phyloP scores from a whole-genome alignment of 2,888 invertebrate species.

The Drosophila demipolita region DNA sequence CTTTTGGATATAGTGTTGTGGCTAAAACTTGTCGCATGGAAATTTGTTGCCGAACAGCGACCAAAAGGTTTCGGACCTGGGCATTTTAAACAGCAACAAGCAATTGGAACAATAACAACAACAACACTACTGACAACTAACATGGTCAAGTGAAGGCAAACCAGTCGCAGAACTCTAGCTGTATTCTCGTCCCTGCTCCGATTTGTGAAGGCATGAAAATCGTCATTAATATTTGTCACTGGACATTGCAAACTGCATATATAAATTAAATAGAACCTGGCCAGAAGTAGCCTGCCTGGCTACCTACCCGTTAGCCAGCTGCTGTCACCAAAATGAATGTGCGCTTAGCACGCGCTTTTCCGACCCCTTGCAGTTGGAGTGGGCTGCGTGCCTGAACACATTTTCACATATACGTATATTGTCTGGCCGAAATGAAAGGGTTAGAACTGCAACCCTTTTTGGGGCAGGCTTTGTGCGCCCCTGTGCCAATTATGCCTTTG shows the following conservation, averaged over 20 bases:
- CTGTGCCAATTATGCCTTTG: conserved; percentile 78
- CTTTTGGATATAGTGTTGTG: conserved; percentile 14
- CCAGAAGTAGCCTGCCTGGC: conserved; percentile 1
- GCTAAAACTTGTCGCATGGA: conserved; percentile 53
- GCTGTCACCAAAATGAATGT: conserved; percentile 71
- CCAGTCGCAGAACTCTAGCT: conserved; percentile 5
- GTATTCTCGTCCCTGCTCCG: conserved; percentile 17
- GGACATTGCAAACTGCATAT: conserved; percentile 71
- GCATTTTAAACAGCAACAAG: conserved; percentile 63
- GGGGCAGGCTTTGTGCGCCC: conserved; percentile 24
- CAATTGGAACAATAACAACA: conserved; percentile 10
- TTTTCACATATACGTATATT: conserved; percentile 73
- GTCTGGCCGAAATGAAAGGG: conserved; percentile 55
- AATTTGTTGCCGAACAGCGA: conserved; percentile 45
- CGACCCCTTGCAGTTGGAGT: conserved; percentile 2
- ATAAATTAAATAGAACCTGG: conserved; percentile 66
- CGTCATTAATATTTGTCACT: conserved; percentile 84
- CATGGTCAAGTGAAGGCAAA: conserved; percentile 34
- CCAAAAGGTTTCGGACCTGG: conserved; percentile 54
- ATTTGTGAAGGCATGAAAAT: conserved; percentile 80
- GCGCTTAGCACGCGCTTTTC: conserved; percentile 67
- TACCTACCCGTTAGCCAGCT: conserved; percentile 38
- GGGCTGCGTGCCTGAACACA: conserved; percentile 64
- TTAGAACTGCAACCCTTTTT: conserved; percentile 72
- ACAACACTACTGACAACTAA: conserved; percentile 37